Base-by-base conservation (phyloP, 2,888 invertebrate genomes). In the Germaria angustata region DNA sequence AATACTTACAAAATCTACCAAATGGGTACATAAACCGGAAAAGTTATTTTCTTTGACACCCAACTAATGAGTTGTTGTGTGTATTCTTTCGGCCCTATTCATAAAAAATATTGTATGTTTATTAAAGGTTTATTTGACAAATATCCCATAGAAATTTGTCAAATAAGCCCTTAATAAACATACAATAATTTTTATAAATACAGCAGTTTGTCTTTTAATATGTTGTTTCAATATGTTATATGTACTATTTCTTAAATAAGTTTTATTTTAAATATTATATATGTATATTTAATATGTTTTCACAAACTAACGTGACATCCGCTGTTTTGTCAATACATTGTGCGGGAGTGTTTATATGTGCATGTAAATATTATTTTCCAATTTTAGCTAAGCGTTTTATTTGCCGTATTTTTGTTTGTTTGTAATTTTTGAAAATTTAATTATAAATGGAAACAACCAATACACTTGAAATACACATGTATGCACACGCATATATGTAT, bases 281-380 rank as follows among this genome's bases (percentile, higher is more conserved):
- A 34, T 55, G 9, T 2, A 39, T 39, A 24, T 49, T 49, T 49
- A 24, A 24, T 1, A n/a, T 61, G 1, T 71, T 57, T 36, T n/a
- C 11, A 15, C 7, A 32, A 73, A 53, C 20, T 32, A 39, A 32
- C 63, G 63, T 73, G 73, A 53, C 61, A 63, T 41, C 53, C n/a
- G 63, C 22, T 49, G 41, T 44, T 41, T 44, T 46, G 49, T 22
- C 55, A 28, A 32, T 46, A 1, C 24, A 17, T 7, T 51, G 6
- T 39, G n/a, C 4, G 9, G 9, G 3, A 7, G 15, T 11, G 0
- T 66, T 9, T 51, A 13, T 41, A 17, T 36, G 7, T 34, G 8
- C 15, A 1, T 32, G 28, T 15, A 8, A 22, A 4, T 8, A 11
- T 32, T 55, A 55, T 9, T 34, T 11, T 2, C n/a, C 32, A 55